Base-by-base conservation (phyloP, 2,113 vertebrate genomes). In the Prietella phreatophila region DNA sequence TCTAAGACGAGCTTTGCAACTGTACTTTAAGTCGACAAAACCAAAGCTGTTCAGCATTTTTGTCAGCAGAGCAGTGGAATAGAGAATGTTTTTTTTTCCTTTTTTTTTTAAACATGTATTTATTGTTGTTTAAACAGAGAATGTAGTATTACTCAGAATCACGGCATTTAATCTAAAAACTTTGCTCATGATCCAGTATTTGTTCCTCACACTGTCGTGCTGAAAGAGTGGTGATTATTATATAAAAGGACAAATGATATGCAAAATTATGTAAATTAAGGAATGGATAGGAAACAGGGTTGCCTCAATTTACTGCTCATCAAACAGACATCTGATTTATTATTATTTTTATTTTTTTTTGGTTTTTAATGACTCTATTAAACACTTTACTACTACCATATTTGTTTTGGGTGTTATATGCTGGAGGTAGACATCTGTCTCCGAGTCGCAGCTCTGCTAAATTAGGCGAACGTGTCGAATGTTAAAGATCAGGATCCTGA, bases 231-330 rank as follows among this genome's bases (percentile, higher is more conserved):
- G 0, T 76, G 78, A 82, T 82, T 73, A 65, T 84, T 30, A 78
- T 50, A 27, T 53, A 39, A 33, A 82, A 86, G 1, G 63, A 85
- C 82, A 88, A 81, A 89, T 61, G 30, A 87, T 86, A 91, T 91
- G 88, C 88, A 89, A 89, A 89, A 83, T 25, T 33, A 60, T 85
- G 85, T 85, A 82, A 67, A 71, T 58, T 80, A 76, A 13, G 22
- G 25, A 67, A 33, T 13, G 67, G 14, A 10, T 61, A 55, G 81
- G 58, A 58, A 60, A 78, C 78, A 84, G 65, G 67, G 75, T 85
- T 27, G 5, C 63, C 33, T 83, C 36, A 80, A 33, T 78, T 82
- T 80, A 53, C 81, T 83, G 86, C 58, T 76, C 81, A 83, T 87
- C 69, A 83, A 76, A 83, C 67, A 20, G 50, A 58, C 27, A 33